Conservation (phyloP, 2,113 vertebrate genomes). For the Collichthys lucidus region DNA sequence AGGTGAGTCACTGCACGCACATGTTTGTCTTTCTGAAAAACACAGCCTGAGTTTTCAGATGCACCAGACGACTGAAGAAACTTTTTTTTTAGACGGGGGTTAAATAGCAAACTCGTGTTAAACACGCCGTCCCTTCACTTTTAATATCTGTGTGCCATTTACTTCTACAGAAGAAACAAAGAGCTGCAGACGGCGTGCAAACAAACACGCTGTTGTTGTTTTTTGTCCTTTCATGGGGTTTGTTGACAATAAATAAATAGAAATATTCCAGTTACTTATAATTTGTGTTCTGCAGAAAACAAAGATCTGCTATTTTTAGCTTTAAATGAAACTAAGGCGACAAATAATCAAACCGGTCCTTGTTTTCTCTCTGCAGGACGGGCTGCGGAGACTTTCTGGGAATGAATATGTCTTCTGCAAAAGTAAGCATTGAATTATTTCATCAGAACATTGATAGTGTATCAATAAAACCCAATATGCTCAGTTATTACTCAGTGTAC, state of each 20-base stretch:
- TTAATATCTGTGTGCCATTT: not conserved
- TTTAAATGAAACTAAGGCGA: not conserved
- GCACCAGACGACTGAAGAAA: not conserved
- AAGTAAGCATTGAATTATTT: conserved; percentile 81
- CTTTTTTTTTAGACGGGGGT: not conserved
- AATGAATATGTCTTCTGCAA: conserved; percentile 95
- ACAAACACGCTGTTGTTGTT: not conserved
- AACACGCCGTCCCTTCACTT: no score
- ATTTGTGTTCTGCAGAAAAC: conserved; percentile 7
- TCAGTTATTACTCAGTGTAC: no score
- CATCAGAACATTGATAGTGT: no score
- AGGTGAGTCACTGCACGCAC: conserved; percentile 26
- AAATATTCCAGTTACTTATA: not conserved
- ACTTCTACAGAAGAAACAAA: not conserved
- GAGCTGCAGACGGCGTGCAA: no score
- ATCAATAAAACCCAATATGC: no score
- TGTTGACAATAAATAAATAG: not conserved
- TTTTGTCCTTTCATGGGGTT: not conserved
- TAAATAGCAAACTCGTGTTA: no score
- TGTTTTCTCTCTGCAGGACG: conserved; percentile 85
- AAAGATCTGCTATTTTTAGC: not conserved
- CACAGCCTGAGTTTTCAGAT: not conserved
- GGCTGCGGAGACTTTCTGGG: conserved; percentile 91
- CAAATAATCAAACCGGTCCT: not conserved
- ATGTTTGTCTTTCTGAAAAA: not conserved